Evolutionary conservation across 2,113 vertebrate species (phyloP).

Genomic region (Clarias batrachus): DNA sequence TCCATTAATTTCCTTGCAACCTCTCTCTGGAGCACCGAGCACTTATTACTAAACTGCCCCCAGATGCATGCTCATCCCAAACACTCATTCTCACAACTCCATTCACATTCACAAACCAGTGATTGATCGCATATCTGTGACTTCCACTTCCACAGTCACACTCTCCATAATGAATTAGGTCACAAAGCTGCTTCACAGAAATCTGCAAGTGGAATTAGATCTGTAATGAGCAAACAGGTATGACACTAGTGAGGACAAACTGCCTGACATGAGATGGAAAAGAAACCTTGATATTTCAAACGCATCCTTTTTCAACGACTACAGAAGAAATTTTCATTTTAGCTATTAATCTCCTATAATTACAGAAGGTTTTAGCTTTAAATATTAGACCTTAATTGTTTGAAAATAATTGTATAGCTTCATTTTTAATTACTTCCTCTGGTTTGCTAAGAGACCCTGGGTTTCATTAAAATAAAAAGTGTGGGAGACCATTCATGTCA

Average conservation of each 20-base stretch:
- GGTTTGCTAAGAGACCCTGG: not conserved
- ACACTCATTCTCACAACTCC: not conserved
- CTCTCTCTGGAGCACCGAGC: not conserved
- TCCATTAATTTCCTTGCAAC: not conserved
- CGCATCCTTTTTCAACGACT: not conserved
- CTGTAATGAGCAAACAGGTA: not conserved
- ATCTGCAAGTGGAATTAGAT: not conserved
- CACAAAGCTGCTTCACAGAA: not conserved
- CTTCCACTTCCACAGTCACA: not conserved
- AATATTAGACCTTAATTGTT: not conserved
- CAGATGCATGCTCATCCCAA: not conserved
- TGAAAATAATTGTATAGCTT: not conserved
- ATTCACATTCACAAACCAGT: not conserved
- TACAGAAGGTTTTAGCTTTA: not conserved
- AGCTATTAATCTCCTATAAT: no score
- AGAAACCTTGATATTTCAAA: not conserved
- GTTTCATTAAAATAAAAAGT: not conserved
- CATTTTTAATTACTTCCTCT: not conserved
- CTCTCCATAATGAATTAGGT: not conserved
- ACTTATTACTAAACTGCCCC: not conserved
- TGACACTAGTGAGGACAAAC: not conserved
- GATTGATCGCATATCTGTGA: no score
- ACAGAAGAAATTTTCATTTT: not conserved
- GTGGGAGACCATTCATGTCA: not conserved
- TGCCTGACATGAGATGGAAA: not conserved